These are phyloP conservation scores for Balearica regulorum DNA, from an alignment of 2,797 vertebrate genomes.

Conservation along the genomic window DNA sequence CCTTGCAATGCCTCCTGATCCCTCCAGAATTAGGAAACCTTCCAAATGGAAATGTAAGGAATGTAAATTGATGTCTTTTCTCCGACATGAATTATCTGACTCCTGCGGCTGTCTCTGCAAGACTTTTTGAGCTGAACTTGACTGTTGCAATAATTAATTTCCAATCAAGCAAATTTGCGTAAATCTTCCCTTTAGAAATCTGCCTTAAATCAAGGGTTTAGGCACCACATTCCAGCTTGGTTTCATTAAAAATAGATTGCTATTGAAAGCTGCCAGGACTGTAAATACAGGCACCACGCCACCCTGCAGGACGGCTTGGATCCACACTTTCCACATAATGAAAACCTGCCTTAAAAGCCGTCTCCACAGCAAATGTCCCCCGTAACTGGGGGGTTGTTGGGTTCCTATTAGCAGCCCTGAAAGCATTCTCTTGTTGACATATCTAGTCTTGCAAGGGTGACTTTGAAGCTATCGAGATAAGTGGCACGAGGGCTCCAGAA, in stretches of 20 bases:
- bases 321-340: conserved; percentile 10
- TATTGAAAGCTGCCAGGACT: conserved; percentile 41
- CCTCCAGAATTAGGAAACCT: not conserved
- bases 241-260: conserved; percentile 63
- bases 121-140: conserved; percentile 41
- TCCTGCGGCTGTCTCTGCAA: conserved; percentile 12
- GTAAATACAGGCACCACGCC: conserved; percentile 59
- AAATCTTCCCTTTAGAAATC: conserved; percentile 53
- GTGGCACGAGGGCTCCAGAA: not conserved
- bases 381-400: not conserved
- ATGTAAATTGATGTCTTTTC: conserved; percentile 10
- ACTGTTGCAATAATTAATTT: conserved; percentile 66
- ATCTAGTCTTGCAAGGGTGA: not conserved
- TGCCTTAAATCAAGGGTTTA: conserved; percentile 59
- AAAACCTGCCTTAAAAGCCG: conserved; percentile 2
- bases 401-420: not conserved
- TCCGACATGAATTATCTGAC: not conserved
- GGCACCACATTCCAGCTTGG: conserved; percentile 30
- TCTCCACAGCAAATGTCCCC: not conserved
- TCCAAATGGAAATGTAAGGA: conserved; percentile 23
- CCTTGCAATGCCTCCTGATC: not conserved
- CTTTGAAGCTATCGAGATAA: not conserved
- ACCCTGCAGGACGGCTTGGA: conserved; percentile 36
- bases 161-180: conserved; percentile 54
- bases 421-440: not conserved